These are phyloP conservation scores for Sabatieria punctata DNA, from an alignment of 2,888 invertebrate species.

Conservation along the genomic window DNA sequence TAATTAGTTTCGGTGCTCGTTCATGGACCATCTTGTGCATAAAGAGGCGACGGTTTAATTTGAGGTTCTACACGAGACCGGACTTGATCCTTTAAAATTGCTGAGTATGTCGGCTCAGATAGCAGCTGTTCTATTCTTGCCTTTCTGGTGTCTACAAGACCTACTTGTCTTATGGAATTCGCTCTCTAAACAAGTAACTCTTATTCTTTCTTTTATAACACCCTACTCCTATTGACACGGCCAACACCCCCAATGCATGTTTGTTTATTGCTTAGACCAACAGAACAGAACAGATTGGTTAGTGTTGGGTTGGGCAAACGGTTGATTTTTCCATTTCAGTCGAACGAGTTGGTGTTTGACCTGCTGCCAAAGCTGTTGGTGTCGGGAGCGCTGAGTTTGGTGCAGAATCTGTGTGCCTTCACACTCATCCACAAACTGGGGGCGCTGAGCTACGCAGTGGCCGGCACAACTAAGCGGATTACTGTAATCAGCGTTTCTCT, in stretches of 20 bases:
- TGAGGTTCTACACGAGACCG: constrained; percentile 62
- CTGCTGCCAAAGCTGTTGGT: too few species aligned
- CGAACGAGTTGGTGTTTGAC: too few species aligned
- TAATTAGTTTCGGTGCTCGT: not conserved
- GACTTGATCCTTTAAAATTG: constrained; percentile 70
- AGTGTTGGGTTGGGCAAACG: constrained; percentile 30
- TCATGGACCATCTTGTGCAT: not conserved
- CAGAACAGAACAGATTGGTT: too few species aligned
- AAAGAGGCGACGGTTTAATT: constrained; percentile 20
- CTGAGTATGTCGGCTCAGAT: constrained; percentile 59
- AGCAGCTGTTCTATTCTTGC: constrained; percentile 41
- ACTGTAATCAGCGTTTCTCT: constrained; percentile 74
- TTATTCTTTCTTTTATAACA: too few species aligned
- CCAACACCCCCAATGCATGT: too few species aligned
- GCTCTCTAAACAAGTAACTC: too few species aligned
- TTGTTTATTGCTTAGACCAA: too few species aligned
- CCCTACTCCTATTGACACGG: too few species aligned
- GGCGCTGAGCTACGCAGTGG: constrained; percentile 86
- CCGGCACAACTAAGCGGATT: constrained; percentile 81
- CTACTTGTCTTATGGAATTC: too few species aligned
- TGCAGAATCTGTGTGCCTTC: constrained; percentile 86
- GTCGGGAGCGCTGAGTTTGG: too few species aligned
- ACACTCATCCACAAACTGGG: constrained; percentile 69
- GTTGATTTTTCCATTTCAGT: too few species aligned
- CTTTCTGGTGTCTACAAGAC: too few species aligned